Percentiles rank a stretch among this genome's conserved stretches.
Conservation (phyloP, 1,140 invertebrate species). For the Chrysopa pallens region DNA sequence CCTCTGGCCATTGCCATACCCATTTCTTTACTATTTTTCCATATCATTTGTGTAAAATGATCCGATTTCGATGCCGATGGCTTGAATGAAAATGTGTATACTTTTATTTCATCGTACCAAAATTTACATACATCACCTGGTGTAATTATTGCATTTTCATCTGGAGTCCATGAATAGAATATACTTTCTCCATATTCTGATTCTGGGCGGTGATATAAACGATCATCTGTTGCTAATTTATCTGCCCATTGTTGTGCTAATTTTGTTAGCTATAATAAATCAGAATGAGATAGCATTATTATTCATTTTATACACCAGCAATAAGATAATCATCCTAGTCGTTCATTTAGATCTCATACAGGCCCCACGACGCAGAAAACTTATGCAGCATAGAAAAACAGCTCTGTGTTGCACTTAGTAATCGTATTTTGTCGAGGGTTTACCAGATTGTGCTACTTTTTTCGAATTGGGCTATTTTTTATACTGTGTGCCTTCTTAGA, state of each 20-base stretch:
- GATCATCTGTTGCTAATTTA: constrained; percentile 47
- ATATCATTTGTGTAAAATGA: constrained; percentile 58
- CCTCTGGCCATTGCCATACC: constrained; percentile 56
- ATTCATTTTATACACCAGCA: too few species aligned
- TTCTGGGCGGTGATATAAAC: constrained; percentile 39
- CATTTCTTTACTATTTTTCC: constrained; percentile 51
- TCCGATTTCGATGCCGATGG: constrained; percentile 36
- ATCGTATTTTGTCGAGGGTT: too few species aligned
- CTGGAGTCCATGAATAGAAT: constrained; percentile 49
- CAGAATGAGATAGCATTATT: constrained; percentile 4
- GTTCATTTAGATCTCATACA: too few species aligned
- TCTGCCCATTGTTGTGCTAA: constrained; percentile 58
- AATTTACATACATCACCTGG: constrained; percentile 42
- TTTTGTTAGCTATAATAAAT: constrained; percentile 23
- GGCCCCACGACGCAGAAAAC: too few species aligned
- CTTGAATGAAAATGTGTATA: constrained; percentile 35
- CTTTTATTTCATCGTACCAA: constrained; percentile 49
- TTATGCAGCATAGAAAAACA: too few species aligned
- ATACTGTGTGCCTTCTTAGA: too few species aligned
- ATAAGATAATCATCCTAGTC: too few species aligned
- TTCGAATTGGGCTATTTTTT: too few species aligned
- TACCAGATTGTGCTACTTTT: too few species aligned
- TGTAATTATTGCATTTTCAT: constrained; percentile 39
- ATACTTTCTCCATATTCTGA: constrained; percentile 37
- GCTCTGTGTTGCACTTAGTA: too few species aligned